Evolutionary conservation across 2,113 vertebrate species (phyloP).

Genomic region (Grallaria varia): DNA sequence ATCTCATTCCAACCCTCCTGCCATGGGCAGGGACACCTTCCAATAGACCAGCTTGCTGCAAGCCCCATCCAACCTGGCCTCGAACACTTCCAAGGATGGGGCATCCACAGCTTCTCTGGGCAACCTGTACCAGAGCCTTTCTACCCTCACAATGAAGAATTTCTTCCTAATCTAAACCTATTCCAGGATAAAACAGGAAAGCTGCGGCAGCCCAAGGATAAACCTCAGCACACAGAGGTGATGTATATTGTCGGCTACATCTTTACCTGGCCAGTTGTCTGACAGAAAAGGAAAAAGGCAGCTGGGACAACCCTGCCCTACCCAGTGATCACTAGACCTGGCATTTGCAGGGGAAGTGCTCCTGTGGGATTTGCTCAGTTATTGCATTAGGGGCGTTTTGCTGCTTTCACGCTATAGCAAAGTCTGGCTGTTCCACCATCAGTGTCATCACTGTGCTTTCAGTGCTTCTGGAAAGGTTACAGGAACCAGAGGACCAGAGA

Average conservation of each 20-base stretch:
- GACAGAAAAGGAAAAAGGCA: background rate
- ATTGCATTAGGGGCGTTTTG: background rate
- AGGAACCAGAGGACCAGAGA: background rate
- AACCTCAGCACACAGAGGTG: background rate
- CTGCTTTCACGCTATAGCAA: background rate
- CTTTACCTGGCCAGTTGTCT: background rate
- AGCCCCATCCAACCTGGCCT: background rate
- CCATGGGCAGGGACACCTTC: background rate
- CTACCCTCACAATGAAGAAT: background rate
- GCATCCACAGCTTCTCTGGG: background rate
- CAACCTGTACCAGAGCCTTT: background rate
- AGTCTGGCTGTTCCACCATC: background rate
- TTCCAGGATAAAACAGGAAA: background rate
- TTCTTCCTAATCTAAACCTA: background rate
- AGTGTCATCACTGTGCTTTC: rapidly evolving
- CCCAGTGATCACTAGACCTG: background rate
- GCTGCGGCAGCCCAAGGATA: background rate
- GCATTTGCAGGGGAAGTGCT: background rate
- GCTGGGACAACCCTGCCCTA: background rate
- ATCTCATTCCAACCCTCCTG: background rate
- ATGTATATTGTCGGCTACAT: background rate
- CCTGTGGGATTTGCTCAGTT: background rate
- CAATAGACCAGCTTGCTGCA: background rate
- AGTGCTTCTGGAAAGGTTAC: background rate
- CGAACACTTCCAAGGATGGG: background rate